Evolutionary conservation across 1,140 invertebrate genomes (phyloP).

Genomic region (Caenorhabditis elegans): WBcel235 BX284605.5:18856001-18856500

Average conservation of each 20-base stretch:
- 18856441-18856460: slow-evolving; percentile 88
- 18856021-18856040: too few species aligned
- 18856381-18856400: slow-evolving; percentile 96
- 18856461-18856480: slow-evolving; percentile 90
- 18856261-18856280: slow-evolving; percentile 96
- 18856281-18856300: slow-evolving; percentile 80
- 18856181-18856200: slow-evolving; percentile 86
- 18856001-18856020: too few species aligned
- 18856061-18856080: too few species aligned
- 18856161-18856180: slow-evolving; percentile 96
- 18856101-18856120: slow-evolving; percentile 91
- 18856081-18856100: slow-evolving; percentile 95
- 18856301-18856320: slow-evolving; percentile 93
- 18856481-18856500: slow-evolving; percentile 97
- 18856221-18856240: slow-evolving; percentile 97
- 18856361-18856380: slow-evolving; percentile 92
- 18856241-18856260: slow-evolving; percentile 98
- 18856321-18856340: slow-evolving; percentile 86
- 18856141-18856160: slow-evolving; percentile 95
- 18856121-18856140: slow-evolving; percentile 87
- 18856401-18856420: slow-evolving; percentile 89
- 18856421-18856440: slow-evolving; percentile 85
- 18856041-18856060: too few species aligned
- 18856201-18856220: slow-evolving; percentile 82
- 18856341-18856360: slow-evolving; percentile 94